Evolutionary conservation across 2,113 vertebrate species (phyloP).

Genomic region (Mus spicilegus): DNA sequence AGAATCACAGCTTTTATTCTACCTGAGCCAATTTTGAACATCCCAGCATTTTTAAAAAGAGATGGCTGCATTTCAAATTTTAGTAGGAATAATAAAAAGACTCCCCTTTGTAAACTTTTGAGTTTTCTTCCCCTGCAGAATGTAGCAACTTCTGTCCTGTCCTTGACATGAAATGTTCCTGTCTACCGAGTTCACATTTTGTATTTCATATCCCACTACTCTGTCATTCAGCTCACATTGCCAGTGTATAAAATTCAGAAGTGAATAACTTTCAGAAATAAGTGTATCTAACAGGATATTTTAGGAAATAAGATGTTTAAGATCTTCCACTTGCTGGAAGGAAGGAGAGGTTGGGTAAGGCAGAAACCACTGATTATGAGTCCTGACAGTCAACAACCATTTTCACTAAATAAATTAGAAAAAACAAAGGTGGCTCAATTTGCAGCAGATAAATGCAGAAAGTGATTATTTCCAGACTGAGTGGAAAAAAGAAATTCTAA

Average conservation of each 20-base stretch:
- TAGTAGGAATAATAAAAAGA: background rate
- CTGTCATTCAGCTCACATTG: background rate
- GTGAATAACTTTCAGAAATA: background rate
- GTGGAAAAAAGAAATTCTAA: background rate
- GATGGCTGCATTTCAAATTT: conserved; percentile 13
- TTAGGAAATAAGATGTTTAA: conserved; percentile 13
- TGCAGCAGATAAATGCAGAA: background rate
- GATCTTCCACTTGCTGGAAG: background rate
- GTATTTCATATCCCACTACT: background rate
- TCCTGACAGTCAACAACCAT: background rate
- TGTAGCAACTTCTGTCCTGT: background rate
- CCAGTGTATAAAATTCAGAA: background rate
- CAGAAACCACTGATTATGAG: background rate
- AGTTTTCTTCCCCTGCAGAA: background rate
- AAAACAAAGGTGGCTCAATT: background rate
- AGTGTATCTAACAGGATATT: background rate
- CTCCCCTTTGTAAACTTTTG: background rate
- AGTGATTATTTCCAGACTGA: background rate
- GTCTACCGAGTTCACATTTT: background rate
- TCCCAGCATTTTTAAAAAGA: background rate
- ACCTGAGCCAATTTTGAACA: background rate
- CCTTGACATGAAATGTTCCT: conserved; percentile 43
- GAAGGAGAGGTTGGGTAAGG: background rate
- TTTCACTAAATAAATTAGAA: background rate
- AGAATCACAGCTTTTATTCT: background rate